These are phyloP conservation scores for Mohoua ochrocephala DNA, from an alignment of 2,113 vertebrate genomes.

Conservation along the genomic window DNA sequence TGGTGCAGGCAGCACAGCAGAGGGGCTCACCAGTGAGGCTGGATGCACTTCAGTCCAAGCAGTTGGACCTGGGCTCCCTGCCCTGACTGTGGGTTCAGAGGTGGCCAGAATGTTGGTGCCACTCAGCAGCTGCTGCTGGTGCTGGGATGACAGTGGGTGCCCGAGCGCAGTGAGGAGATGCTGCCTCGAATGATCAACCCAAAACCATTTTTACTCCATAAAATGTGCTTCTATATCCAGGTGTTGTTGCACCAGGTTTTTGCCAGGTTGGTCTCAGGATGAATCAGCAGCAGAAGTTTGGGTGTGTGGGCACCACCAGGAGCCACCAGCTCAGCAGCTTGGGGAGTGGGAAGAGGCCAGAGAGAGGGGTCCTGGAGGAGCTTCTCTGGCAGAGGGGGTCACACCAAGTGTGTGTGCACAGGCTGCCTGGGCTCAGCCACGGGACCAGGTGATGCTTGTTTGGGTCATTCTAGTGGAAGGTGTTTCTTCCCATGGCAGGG, in stretches of 20 bases:
- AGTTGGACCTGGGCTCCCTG: not conserved
- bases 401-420: too few species aligned
- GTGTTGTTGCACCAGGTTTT: not conserved
- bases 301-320: too few species aligned
- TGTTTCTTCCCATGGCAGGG: not conserved
- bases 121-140: not conserved
- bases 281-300: rapidly evolving
- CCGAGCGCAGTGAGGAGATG: not conserved
- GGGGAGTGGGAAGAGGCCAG: not conserved
- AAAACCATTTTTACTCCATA: not conserved
- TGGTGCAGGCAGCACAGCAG: not conserved
- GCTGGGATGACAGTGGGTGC: not conserved
- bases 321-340: not conserved
- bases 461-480: not conserved
- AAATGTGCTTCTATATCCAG: not conserved
- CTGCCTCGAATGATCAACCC: not conserved
- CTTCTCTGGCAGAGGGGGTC: not conserved
- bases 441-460: not conserved
- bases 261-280: not conserved
- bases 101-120: not conserved
- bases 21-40: not conserved
- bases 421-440: too few species aligned
- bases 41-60: not conserved
- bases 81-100: not conserved
- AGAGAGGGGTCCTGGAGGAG: not conserved